Percentiles rank a stretch among this genome's conserved stretches.
Evolutionary conservation across 2,113 vertebrate species (phyloP).

Genomic region (Rana temporaria): DNA sequence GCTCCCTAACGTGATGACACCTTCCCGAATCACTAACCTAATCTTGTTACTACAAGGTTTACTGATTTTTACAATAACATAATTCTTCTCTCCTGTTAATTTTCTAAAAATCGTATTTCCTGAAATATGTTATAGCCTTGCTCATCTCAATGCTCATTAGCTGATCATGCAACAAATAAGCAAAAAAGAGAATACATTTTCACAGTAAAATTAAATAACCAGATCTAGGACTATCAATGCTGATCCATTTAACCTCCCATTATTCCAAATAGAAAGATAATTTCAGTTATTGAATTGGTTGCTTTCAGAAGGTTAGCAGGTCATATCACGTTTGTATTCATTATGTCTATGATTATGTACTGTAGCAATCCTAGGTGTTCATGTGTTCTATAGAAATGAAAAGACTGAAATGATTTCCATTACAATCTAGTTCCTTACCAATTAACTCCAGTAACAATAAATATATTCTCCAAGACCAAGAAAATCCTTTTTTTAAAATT

Average conservation of each 20-base stretch:
- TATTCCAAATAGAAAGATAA: constrained; percentile 31
- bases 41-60: too few species aligned
- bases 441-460: not conserved
- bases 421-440: not conserved
- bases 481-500: not conserved
- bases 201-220: too few species aligned
- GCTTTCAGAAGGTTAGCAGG: constrained; percentile 15
- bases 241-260: constrained; percentile 22
- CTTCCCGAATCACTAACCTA: too few species aligned
- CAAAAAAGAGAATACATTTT: not conserved
- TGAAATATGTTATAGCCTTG: too few species aligned
- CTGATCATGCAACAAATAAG: too few species aligned
- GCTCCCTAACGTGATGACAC: too few species aligned
- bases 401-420: not conserved
- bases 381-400: not conserved
- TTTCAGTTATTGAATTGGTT: constrained; percentile 13
- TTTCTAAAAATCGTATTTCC: too few species aligned
- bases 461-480: not conserved
- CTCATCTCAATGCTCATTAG: too few species aligned
- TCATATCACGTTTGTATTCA: not conserved
- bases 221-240: too few species aligned
- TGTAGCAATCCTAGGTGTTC: not conserved
- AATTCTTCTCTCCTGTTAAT: too few species aligned
- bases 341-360: not conserved
- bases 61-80: too few species aligned